These are phyloP conservation scores for Vollenhovia emeryi DNA, from an alignment of 1,140 invertebrate genomes.

Conservation along the genomic window DNA sequence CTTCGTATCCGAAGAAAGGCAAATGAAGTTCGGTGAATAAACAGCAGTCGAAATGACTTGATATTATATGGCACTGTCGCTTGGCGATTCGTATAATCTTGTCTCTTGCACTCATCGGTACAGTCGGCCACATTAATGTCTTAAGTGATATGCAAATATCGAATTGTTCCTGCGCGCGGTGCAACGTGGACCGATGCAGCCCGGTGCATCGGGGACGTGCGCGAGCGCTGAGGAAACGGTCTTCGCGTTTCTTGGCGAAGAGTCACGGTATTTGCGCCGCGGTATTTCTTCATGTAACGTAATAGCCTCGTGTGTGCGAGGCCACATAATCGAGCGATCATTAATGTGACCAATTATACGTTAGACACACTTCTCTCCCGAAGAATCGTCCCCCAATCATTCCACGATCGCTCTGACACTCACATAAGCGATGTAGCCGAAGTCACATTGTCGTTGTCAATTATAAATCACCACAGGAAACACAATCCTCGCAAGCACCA, in stretches of 20 bases:
- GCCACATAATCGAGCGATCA: slow-evolving; percentile 21
- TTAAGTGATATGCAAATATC: slow-evolving; percentile 52
- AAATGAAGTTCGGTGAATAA: slow-evolving; percentile 61
- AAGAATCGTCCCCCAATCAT: slow-evolving; percentile 66
- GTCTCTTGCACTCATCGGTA: slow-evolving; percentile 63
- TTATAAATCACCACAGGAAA: slow-evolving; percentile 67
- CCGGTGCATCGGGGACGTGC: slow-evolving; percentile 1
- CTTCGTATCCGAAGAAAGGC: slow-evolving; percentile 35
- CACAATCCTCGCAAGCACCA: slow-evolving; percentile 68
- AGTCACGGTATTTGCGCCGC: background rate
- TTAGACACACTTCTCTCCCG: slow-evolving; percentile 54
- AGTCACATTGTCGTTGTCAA: slow-evolving; percentile 73
- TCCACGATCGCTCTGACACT: slow-evolving; percentile 71
- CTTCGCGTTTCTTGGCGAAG: background rate
- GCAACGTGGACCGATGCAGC: background rate
- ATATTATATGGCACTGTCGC: slow-evolving; percentile 74
- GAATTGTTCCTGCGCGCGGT: slow-evolving; percentile 29
- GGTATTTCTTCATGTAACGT: background rate
- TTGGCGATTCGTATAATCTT: slow-evolving; percentile 74
- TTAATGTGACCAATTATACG: slow-evolving; percentile 70
- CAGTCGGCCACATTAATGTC: slow-evolving; percentile 64
- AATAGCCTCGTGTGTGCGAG: no score
- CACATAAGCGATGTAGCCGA: slow-evolving; percentile 71
- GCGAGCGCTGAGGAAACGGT: background rate
- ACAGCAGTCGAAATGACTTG: slow-evolving; percentile 67